phyloP scores from a whole-genome alignment of 2,888 invertebrate species.

The Palloptera scutellata region DNA sequence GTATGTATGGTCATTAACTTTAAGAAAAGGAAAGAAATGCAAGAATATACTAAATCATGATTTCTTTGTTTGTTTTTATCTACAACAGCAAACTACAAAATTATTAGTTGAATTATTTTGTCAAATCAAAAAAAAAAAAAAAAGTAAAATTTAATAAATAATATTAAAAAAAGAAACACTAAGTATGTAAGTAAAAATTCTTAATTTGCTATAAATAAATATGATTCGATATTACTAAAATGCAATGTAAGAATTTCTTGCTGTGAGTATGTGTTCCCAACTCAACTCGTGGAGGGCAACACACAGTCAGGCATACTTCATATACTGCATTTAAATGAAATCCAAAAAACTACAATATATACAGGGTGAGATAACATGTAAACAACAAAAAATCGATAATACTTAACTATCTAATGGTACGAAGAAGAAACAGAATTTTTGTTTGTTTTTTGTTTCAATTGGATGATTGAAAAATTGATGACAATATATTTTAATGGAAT shows the following conservation, averaged over 20 bases:
- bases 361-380: slow-evolving; percentile 10
- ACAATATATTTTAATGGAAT: not conserved
- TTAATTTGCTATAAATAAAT: too few relatives aligned
- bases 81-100: slow-evolving; percentile 37
- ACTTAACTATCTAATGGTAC: not conserved
- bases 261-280: too few relatives aligned
- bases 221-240: too few relatives aligned
- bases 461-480: too few relatives aligned
- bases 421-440: too few relatives aligned
- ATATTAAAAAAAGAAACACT: too few relatives aligned
- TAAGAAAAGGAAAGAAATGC: slow-evolving; percentile 11
- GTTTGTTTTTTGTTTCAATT: too few relatives aligned
- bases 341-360: slow-evolving; percentile 22
- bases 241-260: too few relatives aligned
- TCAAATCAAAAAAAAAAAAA: not conserved
- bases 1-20: not conserved
- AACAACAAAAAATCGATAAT: not conserved
- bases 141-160: slow-evolving; percentile 22
- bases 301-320: too few relatives aligned
- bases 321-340: too few relatives aligned
- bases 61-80: slow-evolving; percentile 21
- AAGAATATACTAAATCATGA: slow-evolving; percentile 4
- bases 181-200: too few relatives aligned
- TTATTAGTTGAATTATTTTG: not conserved
- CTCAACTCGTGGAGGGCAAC: too few relatives aligned